These are phyloP conservation scores for Phrynosoma blainvillii DNA, from an alignment of 2,113 vertebrate genomes.

Conservation along the genomic window DNA sequence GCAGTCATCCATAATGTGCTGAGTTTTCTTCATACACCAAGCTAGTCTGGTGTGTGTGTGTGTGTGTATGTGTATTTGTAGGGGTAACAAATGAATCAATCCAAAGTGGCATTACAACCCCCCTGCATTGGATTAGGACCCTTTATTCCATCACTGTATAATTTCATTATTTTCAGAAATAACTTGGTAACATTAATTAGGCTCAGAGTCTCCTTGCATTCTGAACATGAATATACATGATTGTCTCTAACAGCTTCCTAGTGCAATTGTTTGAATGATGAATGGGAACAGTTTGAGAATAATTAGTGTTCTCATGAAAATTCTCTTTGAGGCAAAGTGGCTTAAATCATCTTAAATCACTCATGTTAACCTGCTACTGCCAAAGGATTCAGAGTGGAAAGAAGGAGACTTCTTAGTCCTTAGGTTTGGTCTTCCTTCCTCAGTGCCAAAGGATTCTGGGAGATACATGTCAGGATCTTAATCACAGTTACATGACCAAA, in stretches of 20 bases:
- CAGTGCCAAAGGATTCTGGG: neutral
- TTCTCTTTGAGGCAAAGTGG: neutral
- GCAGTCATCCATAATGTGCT: neutral
- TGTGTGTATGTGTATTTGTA: no score
- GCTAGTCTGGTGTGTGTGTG: neutral
- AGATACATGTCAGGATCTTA: neutral
- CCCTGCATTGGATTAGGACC: neutral
- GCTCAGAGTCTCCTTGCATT: neutral
- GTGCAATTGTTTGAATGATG: constrained; percentile 5
- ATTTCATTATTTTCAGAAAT: neutral
- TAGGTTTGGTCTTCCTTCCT: neutral
- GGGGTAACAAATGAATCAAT: neutral
- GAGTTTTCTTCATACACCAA: neutral
- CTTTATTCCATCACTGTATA: neutral
- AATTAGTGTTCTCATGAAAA: neutral
- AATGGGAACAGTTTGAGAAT: neutral
- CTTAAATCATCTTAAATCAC: neutral
- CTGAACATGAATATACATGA: constrained; percentile 21
- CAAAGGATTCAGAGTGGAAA: neutral
- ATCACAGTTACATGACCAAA: neutral
- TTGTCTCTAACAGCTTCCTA: constrained; percentile 11
- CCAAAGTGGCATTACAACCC: neutral
- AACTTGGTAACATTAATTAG: constrained; percentile 2
- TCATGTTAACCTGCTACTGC: neutral
- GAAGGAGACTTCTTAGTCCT: neutral